These are phyloP conservation scores for Anguilla obscura DNA, from an alignment of 2,797 vertebrate genomes.

Conservation along the genomic window DNA sequence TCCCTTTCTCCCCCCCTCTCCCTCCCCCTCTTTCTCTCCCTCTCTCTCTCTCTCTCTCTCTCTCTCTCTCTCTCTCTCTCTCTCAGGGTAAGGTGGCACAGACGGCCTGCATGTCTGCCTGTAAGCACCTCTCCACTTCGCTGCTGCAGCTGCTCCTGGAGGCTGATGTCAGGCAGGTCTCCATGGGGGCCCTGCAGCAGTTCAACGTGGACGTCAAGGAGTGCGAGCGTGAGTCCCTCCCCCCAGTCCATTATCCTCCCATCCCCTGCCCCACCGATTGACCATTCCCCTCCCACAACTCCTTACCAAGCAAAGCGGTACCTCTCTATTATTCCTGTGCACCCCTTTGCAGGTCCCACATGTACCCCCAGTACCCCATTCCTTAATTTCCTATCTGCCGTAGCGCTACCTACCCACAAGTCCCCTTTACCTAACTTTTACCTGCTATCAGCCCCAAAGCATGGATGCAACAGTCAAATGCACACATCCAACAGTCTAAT, in stretches of 20 bases:
- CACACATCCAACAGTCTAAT: no score
- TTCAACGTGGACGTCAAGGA: conserved; percentile 89
- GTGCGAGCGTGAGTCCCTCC: conserved; percentile 85
- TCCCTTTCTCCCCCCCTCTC: no score
- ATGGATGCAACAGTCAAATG: neutral
- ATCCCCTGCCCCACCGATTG: neutral
- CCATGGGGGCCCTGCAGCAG: conserved; percentile 90
- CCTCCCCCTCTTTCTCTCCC: no score
- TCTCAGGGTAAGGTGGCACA: conserved; percentile 94
- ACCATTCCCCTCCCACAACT: neutral
- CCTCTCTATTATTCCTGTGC: neutral
- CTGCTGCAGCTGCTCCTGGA: conserved; percentile 90
- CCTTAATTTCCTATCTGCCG: neutral
- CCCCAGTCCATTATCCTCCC: neutral
- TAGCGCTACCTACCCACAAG: neutral
- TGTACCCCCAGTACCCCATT: neutral
- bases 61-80: conserved; percentile 3
- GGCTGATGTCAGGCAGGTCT: conserved; percentile 87
- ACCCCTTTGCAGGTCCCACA: neutral
- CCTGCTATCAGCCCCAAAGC: neutral
- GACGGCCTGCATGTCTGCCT: conserved; percentile 97
- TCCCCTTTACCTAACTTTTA: neutral
- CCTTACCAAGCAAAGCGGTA: neutral
- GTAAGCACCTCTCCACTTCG: conserved; percentile 94
- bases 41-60: neutral